phyloP scores from a whole-genome alignment of 1,140 invertebrate species.

The Dryas iulia region DNA sequence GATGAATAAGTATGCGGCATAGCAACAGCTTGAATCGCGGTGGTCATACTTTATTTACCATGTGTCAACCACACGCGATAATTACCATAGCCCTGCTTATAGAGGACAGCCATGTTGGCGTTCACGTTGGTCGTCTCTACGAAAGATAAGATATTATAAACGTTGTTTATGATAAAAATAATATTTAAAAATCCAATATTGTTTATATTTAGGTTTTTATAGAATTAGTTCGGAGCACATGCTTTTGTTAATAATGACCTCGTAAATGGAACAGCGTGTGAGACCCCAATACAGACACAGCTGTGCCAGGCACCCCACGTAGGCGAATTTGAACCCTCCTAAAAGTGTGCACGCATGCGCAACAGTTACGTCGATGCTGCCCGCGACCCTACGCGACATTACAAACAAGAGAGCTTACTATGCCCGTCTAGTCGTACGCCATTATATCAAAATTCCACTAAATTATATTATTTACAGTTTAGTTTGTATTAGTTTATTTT shows the following conservation, averaged over 20 bases:
- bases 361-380: constrained; percentile 53
- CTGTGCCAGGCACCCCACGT: constrained; percentile 64
- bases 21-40: constrained; percentile 37
- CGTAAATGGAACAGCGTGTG: constrained; percentile 40
- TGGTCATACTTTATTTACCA: constrained; percentile 43
- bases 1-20: constrained; percentile 37
- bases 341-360: constrained; percentile 70
- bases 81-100: constrained; percentile 7
- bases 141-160: not conserved
- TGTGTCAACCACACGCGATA: constrained; percentile 41
- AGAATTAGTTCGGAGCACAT: not conserved
- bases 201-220: not conserved
- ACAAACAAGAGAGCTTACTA: constrained; percentile 54
- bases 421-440: constrained; percentile 48
- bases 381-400: constrained; percentile 48
- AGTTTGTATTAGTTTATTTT: constrained; percentile 2
- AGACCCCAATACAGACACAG: constrained; percentile 49
- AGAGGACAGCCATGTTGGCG: not conserved
- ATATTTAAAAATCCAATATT: not conserved
- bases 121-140: constrained; percentile 21
- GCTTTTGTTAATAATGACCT: not conserved
- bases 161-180: not conserved
- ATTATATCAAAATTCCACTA: constrained; percentile 31
- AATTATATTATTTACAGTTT: constrained; percentile 29
- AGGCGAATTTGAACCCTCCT: constrained; percentile 61